Evolutionary conservation across 2,113 vertebrate species (phyloP).

Genomic region (Phrynosoma platyrhinos): DNA sequence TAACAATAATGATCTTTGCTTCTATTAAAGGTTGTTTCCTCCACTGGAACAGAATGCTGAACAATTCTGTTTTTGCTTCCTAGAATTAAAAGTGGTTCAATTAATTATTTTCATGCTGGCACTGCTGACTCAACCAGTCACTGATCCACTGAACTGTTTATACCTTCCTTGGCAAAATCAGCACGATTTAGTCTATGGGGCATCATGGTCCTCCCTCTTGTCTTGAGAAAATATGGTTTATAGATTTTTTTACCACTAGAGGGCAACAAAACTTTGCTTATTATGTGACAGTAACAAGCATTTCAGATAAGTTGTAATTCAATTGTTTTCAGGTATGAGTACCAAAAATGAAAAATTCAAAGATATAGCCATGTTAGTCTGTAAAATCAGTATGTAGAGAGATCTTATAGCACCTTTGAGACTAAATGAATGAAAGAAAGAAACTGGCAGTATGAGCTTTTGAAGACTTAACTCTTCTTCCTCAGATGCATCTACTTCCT

Average conservation of each 20-base stretch:
- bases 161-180: background rate
- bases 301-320: background rate
- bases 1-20: background rate
- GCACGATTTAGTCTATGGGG: background rate
- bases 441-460: too few species aligned
- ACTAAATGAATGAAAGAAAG: too few species aligned
- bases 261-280: constrained; percentile 24
- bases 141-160: background rate
- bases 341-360: background rate
- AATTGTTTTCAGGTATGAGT: background rate
- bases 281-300: background rate
- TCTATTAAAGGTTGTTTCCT: background rate
- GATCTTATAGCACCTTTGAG: too few species aligned
- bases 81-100: background rate
- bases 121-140: background rate
- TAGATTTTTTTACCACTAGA: constrained; percentile 13
- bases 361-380: background rate
- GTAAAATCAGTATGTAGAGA: too few species aligned
- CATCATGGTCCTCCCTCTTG: background rate
- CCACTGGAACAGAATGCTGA: background rate
- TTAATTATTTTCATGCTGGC: background rate
- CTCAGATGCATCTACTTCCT: too few species aligned
- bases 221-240: background rate
- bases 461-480: too few species aligned
- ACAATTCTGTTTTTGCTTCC: background rate